Percentiles rank a stretch among this genome's conserved stretches.
phyloP scores from a whole-genome alignment of 2,888 invertebrate species.

The Laothoe populi region DNA sequence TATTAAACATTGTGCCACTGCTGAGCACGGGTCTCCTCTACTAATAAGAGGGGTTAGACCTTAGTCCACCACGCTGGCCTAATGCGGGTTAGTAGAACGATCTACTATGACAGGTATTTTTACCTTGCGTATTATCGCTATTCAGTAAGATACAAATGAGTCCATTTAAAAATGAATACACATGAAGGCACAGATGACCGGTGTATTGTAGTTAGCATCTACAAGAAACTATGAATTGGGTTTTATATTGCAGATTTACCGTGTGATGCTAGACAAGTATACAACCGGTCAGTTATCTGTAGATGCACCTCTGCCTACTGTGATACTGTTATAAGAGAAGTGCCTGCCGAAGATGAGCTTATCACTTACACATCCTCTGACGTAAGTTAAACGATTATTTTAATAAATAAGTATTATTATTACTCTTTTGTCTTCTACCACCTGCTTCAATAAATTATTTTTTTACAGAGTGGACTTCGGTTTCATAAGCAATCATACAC shows the following conservation, averaged over 20 bases:
- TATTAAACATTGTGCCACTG: no score
- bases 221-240: slow-evolving; percentile 6
- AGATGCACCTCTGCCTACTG: slow-evolving; percentile 75
- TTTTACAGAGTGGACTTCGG: slow-evolving; percentile 53
- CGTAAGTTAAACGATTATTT: no score
- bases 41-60: background rate
- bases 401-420: no score
- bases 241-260: slow-evolving; percentile 43
- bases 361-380: slow-evolving; percentile 68
- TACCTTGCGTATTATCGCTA: no score
- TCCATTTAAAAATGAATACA: no score
- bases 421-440: no score
- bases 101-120: no score
- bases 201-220: background rate
- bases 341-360: slow-evolving; percentile 60
- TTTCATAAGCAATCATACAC: slow-evolving; percentile 51
- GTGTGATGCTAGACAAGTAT: slow-evolving; percentile 44
- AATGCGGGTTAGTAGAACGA: background rate
- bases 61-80: no score
- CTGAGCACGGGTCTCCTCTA: no score
- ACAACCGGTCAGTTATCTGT: slow-evolving; percentile 60
- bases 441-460: background rate
- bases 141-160: no score
- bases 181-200: no score
- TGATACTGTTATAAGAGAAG: slow-evolving; percentile 62